Base-by-base conservation (phyloP, 2,888 invertebrate genomes). In the Ichneumon xanthorius region DNA sequence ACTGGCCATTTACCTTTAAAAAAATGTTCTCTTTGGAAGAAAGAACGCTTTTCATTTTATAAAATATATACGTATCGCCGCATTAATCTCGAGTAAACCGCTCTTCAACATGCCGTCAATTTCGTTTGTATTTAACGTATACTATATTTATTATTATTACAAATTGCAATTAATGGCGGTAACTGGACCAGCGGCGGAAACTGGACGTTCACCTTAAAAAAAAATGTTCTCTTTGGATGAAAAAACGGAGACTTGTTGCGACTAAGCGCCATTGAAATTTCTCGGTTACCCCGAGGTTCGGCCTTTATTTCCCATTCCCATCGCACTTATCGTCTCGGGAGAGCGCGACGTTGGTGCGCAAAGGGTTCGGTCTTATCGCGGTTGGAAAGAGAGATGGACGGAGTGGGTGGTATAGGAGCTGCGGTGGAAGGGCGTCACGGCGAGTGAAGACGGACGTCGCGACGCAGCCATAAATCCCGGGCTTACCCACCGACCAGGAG, bases 361-460 rank as follows among this genome's bases (percentile, higher is more conserved):
- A 48, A 58, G 58, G 58, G 58, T 87, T 89, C 86, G 89, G 89
- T 90, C 89, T 91, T 89, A 90, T 88, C 88, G 89, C 89, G 87
- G 65, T 85, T 86, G 88, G 87, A 87, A 48, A 14, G 67, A 73
- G n/a, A 67, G 58, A 33, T 16, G 37, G 61, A 72, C n/a, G 76
- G 61, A 40, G 40, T 33, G 78, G 81, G 30, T 48, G 71, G 72
- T 65, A 80, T 76, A 82, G 79, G 79, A 80, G 82, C 55, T 79
- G 79, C 53, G 89, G 90, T 90, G 89, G 91, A 91, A 93, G 92
- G 93, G 93, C 94, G 93, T 94, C 94, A 94, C 94, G 94, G 92
- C 92, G 92, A 94, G 93, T 93, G 94, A 94, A 94, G 94, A 94
- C 93, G 94, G 94, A 94, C 94, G 93, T 93, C 93, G 94, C 93